Evolutionary conservation across 92 coral and sea anemone genomes (phyloP).

Genomic region (Scolanthus callimorphus): DNA sequence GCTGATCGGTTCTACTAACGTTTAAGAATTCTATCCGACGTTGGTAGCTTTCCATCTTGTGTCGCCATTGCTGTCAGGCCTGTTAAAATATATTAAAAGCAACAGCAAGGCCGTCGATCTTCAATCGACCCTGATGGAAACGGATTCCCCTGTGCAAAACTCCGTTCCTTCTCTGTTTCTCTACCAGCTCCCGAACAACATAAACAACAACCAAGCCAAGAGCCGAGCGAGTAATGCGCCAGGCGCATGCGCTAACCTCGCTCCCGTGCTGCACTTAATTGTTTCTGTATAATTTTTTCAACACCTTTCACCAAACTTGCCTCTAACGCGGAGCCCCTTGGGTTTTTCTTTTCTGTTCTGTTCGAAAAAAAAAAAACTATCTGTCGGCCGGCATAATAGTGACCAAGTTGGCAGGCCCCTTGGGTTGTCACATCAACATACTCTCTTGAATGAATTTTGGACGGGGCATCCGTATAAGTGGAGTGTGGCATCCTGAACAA

Average conservation of each 20-base stretch:
- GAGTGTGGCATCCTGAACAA: no score
- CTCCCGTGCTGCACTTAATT: slow-evolving; percentile 14
- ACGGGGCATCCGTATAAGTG: no score
- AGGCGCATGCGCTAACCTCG: slow-evolving; percentile 41
- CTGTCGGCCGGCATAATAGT: no score
- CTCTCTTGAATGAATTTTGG: no score
- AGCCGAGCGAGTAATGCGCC: slow-evolving; percentile 9
- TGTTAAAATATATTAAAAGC: slow-evolving; percentile 37
- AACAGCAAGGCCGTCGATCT: slow-evolving; percentile 71
- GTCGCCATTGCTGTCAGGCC: slow-evolving; percentile 78
- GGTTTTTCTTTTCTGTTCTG: no score
- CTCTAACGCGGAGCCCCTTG: no score
- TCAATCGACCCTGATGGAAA: slow-evolving; percentile 82
- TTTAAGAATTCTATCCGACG: slow-evolving; percentile 85
- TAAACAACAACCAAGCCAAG: slow-evolving; percentile 53
- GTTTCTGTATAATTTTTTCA: no score
- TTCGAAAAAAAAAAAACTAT: no score
- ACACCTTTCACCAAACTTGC: no score
- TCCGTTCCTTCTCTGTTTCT: slow-evolving; percentile 18
- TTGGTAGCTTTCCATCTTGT: slow-evolving; percentile 92
- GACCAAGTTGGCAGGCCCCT: no score
- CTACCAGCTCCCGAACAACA: slow-evolving; percentile 38
- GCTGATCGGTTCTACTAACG: slow-evolving; percentile 62
- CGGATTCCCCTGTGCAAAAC: slow-evolving; percentile 45
- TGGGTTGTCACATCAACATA: no score